These are phyloP conservation scores for Rhinichthys klamathensis DNA, from an alignment of 2,113 vertebrate genomes.

Conservation along the genomic window DNA sequence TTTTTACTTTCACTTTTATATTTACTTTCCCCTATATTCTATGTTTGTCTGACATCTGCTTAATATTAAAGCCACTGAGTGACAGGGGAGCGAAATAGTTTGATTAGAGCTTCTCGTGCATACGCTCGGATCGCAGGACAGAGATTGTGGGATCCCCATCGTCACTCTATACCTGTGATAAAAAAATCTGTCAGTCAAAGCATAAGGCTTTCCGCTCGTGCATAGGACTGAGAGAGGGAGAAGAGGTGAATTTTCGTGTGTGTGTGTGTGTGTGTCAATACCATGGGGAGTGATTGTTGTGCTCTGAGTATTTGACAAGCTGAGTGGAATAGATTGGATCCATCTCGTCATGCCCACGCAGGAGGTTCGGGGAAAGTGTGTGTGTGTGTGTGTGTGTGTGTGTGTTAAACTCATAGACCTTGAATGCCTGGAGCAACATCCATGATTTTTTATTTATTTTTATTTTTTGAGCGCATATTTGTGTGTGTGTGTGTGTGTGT, in stretches of 20 bases:
- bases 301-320: conserved; percentile 43
- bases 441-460: neutral
- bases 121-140: neutral
- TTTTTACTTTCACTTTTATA: conserved; percentile 22
- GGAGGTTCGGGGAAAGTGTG: neutral
- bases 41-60: neutral
- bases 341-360: conserved; percentile 35
- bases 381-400: conserved; percentile 22
- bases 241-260: conserved; percentile 1
- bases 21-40: conserved; percentile 7
- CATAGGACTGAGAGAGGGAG: neutral
- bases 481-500: neutral
- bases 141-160: neutral
- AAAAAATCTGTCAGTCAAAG: conserved; percentile 25
- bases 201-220: neutral
- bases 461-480: neutral
- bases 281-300: conserved; percentile 27
- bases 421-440: conserved; percentile 40
- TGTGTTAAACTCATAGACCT: conserved; percentile 9
- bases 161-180: conserved; percentile 3
- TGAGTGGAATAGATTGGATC: conserved; percentile 48
- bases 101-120: neutral
- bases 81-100: conserved; percentile 4
- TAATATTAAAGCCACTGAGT: conserved; percentile 34
- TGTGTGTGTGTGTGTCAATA: conserved; percentile 7